These are phyloP conservation scores for Potamilus streckersoni DNA, from an alignment of 1,140 invertebrate genomes.

Conservation along the genomic window DNA sequence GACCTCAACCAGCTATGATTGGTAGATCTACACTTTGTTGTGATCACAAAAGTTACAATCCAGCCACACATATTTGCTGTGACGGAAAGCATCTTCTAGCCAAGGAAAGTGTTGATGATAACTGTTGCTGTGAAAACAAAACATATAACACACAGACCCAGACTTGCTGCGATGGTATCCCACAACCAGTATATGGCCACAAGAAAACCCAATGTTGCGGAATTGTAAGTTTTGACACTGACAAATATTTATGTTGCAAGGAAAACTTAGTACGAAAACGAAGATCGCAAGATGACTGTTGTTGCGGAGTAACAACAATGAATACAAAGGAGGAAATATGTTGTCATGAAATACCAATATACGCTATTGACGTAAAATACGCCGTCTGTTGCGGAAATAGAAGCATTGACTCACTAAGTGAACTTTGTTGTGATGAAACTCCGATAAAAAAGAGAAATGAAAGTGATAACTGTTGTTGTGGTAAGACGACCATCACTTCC, in stretches of 20 bases:
- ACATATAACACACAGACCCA: conserved; percentile 5
- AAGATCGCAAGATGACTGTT: conserved; percentile 22
- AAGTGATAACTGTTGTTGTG: conserved; percentile 23
- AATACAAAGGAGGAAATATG: conserved; percentile 23
- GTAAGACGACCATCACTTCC: conserved; percentile 17
- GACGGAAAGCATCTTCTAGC: background rate
- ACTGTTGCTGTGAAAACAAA: conserved; percentile 15
- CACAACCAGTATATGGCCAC: conserved; percentile 15
- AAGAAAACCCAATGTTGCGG: conserved; percentile 25
- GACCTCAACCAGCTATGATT: conserved; percentile 5
- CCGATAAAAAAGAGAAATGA: conserved; percentile 12
- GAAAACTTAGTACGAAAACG: conserved; percentile 21
- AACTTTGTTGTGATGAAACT: conserved; percentile 23
- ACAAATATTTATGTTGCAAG: conserved; percentile 20
- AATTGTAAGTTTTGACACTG: conserved; percentile 16
- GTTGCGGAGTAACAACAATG: conserved; percentile 27
- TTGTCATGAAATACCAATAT: conserved; percentile 19
- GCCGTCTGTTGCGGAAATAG: conserved; percentile 26
- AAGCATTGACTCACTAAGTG: conserved; percentile 13
- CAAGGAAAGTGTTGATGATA: conserved; percentile 3
- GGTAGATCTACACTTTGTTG: conserved; percentile 9
- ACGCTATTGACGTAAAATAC: background rate
- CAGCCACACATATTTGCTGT: conserved; percentile 1
- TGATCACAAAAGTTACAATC: conserved; percentile 7
- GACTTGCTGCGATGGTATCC: conserved; percentile 11